Evolutionary conservation across 2,113 vertebrate species (phyloP).

Genomic region (Oreochromis aureus): DNA sequence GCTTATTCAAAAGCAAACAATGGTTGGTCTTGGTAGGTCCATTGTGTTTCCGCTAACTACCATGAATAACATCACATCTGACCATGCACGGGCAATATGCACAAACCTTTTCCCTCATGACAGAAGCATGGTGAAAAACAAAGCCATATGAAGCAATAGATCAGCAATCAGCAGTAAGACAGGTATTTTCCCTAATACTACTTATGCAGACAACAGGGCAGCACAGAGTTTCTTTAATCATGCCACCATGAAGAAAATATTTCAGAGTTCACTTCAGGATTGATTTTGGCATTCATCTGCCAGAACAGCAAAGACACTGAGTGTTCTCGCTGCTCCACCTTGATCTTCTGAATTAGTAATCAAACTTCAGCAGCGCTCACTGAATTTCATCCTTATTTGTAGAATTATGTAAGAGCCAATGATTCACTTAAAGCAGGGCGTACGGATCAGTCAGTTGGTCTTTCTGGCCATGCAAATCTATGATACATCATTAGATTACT

Average conservation of each 20-base stretch:
- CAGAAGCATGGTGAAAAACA: neutral
- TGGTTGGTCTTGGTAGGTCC: neutral
- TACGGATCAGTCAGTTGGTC: neutral
- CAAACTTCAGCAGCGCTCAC: neutral
- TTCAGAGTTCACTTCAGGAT: neutral
- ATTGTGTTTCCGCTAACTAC: neutral
- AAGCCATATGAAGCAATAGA: neutral
- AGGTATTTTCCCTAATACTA: neutral
- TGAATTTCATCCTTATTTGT: neutral
- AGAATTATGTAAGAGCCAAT: neutral
- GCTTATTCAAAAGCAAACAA: neutral
- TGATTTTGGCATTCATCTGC: slow-evolving; percentile 5
- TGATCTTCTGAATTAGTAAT: slow-evolving; percentile 11
- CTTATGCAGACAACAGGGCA: neutral
- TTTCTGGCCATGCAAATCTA: neutral
- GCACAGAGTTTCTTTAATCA: slow-evolving; percentile 7
- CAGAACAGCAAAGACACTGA: neutral
- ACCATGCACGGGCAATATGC: neutral
- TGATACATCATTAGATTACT: neutral
- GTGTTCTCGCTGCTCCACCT: neutral
- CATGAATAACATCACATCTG: neutral
- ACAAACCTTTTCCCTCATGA: neutral
- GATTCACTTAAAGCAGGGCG: neutral
- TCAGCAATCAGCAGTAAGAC: neutral
- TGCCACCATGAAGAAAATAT: neutral